These are phyloP conservation scores for Turritopsis dohrnii DNA, from an alignment of 30 jellyfish, hydroid and myxozoan genomes.

Conservation along the genomic window DNA sequence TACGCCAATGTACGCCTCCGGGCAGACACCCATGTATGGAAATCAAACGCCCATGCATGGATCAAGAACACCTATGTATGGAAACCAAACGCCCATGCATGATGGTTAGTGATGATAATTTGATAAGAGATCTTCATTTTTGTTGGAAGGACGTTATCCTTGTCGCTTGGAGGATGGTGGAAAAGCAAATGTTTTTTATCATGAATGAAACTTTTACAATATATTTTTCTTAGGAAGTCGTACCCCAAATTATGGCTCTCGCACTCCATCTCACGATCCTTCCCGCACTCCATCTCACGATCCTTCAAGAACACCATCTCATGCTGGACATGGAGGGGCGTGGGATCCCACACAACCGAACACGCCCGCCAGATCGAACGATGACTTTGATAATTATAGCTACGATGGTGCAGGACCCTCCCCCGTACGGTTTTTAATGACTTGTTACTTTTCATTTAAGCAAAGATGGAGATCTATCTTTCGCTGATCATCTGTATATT, in stretches of 20 bases:
- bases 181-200: no score
- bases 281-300: conserved; percentile 93
- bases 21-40: conserved; percentile 97
- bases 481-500: not conserved
- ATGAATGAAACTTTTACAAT: no score
- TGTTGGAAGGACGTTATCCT: not conserved
- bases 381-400: conserved; percentile 77
- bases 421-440: conserved; percentile 62
- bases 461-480: no score
- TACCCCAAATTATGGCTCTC: conserved; percentile 47
- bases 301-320: conserved; percentile 96
- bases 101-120: conserved; percentile 38
- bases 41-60: conserved; percentile 82
- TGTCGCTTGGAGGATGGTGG: not conserved
- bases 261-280: conserved; percentile 81
- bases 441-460: not conserved
- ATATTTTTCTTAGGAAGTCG: conserved; percentile 46
- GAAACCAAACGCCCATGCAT: conserved; percentile 95
- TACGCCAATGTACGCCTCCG: conserved; percentile 76
- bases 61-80: conserved; percentile 97
- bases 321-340: conserved; percentile 99
- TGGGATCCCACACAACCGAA: conserved; percentile 99
- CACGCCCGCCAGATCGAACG: conserved; percentile 98
- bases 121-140: not conserved
- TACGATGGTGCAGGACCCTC: conserved; percentile 95